phyloP scores from a whole-genome alignment of 2,888 invertebrate genomes.

The Cephalotes varians region DNA sequence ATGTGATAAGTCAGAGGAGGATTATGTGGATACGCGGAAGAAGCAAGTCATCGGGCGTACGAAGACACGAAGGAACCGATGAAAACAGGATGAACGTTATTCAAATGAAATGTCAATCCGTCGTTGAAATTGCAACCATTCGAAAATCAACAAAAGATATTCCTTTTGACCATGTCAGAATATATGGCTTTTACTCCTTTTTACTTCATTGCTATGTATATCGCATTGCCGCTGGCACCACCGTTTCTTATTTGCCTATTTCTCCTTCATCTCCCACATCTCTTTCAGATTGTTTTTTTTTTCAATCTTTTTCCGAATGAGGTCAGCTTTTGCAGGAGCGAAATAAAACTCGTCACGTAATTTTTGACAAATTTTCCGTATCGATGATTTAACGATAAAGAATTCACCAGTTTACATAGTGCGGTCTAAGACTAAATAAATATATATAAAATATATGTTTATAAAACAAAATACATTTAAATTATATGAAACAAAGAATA shows the following conservation, averaged over 20 bases:
- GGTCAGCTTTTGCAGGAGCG: background rate
- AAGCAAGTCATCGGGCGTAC: constrained; percentile 27
- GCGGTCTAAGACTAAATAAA: too few species aligned
- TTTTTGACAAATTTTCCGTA: background rate
- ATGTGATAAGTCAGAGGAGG: constrained; percentile 22
- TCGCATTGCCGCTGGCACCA: constrained; percentile 26
- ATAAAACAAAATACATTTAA: background rate
- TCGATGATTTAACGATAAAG: background rate
- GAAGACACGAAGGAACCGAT: constrained; percentile 28
- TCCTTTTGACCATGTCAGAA: constrained; percentile 81
- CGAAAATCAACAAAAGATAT: constrained; percentile 81
- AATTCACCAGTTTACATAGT: background rate
- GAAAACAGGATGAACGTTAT: constrained; percentile 70
- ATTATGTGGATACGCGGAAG: constrained; percentile 30
- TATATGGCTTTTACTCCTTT: constrained; percentile 76
- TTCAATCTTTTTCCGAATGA: background rate
- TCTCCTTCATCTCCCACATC: constrained; percentile 12
- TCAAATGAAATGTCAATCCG: constrained; percentile 82
- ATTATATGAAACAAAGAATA: background rate
- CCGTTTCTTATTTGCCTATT: constrained; percentile 21
- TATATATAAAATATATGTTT: too few species aligned
- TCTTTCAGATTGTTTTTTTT: constrained; percentile 9
- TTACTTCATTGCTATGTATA: constrained; percentile 1
- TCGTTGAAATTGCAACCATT: constrained; percentile 67
- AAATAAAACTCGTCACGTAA: background rate